These are phyloP conservation scores for Orius insidiosus DNA, from an alignment of 1,140 invertebrate species.

Conservation along the genomic window DNA sequence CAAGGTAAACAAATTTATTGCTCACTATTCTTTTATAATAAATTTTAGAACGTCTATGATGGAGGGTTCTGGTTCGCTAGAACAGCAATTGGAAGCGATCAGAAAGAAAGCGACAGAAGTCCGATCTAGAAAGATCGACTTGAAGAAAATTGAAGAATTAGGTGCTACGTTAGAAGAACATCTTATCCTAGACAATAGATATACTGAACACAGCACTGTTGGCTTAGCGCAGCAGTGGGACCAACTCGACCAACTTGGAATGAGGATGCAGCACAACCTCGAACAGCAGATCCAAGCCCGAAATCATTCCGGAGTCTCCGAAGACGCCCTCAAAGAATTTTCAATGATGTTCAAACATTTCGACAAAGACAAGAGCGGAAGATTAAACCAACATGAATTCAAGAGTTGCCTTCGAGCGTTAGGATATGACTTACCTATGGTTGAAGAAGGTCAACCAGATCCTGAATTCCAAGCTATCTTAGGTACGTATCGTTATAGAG, in stretches of 20 bases:
- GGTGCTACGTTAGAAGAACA: conserved; percentile 93
- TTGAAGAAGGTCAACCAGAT: conserved; percentile 97
- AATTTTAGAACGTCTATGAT: conserved; percentile 83
- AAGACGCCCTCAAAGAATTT: conserved; percentile 98
- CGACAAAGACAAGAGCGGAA: conserved; percentile 95
- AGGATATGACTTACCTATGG: conserved; percentile 98
- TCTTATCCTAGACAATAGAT: conserved; percentile 91
- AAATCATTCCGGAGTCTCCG: conserved; percentile 96
- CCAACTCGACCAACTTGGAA: conserved; percentile 94
- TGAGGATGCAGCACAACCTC: conserved; percentile 99
- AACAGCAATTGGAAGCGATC: conserved; percentile 90
- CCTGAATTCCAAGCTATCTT: conserved; percentile 96
- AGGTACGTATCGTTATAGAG: conserved; percentile 37
- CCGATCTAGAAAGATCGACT: conserved; percentile 69
- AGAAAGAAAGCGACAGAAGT: conserved; percentile 91
- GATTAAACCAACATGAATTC: conserved; percentile 95
- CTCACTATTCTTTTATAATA: conserved; percentile 9
- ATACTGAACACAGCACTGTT: conserved; percentile 97
- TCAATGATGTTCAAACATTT: conserved; percentile 99
- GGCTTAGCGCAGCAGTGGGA: conserved; percentile 98
- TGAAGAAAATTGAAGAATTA: conserved; percentile 94
- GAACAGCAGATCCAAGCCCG: conserved; percentile 97
- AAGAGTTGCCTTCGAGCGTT: conserved; percentile 95
- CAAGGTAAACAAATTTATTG: conserved; percentile 49
- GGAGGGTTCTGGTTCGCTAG: conserved; percentile 93